phyloP scores from a whole-genome alignment of 2,888 invertebrate genomes.

The Gnatocerus cornutus region DNA sequence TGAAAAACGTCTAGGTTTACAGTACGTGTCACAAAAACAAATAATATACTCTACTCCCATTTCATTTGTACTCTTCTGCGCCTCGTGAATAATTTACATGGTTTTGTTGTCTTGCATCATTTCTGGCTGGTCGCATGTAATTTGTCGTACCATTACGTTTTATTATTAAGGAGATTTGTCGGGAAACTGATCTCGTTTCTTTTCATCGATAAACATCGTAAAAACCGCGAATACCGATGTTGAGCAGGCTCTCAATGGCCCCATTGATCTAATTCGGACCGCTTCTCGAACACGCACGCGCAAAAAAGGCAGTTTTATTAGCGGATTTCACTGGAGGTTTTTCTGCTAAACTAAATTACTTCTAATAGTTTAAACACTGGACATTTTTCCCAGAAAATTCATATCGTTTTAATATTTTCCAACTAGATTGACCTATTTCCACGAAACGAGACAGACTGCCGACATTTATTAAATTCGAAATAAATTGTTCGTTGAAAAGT shows the following conservation, averaged over 20 bases:
- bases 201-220: slow-evolving; percentile 8
- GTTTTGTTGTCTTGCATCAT: not conserved
- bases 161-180: slow-evolving; percentile 6
- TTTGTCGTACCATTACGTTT: slow-evolving; percentile 13
- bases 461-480: not conserved
- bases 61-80: slow-evolving; percentile 8
- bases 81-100: slow-evolving; percentile 19
- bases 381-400: no score
- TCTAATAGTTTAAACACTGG: no score
- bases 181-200: slow-evolving; percentile 13
- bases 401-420: no score
- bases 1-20: slow-evolving; percentile 23
- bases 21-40: slow-evolving; percentile 27
- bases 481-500: no score
- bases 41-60: slow-evolving; percentile 19
- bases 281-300: slow-evolving; percentile 2
- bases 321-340: no score
- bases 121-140: slow-evolving; percentile 6
- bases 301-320: not conserved
- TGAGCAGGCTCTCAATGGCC: slow-evolving; percentile 6
- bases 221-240: not conserved
- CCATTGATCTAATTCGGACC: slow-evolving; percentile 1
- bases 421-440: no score
- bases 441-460: not conserved
- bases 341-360: no score